phyloP scores from a whole-genome alignment of 2,888 invertebrate genomes.

The Megastigmus dorsalis region DNA sequence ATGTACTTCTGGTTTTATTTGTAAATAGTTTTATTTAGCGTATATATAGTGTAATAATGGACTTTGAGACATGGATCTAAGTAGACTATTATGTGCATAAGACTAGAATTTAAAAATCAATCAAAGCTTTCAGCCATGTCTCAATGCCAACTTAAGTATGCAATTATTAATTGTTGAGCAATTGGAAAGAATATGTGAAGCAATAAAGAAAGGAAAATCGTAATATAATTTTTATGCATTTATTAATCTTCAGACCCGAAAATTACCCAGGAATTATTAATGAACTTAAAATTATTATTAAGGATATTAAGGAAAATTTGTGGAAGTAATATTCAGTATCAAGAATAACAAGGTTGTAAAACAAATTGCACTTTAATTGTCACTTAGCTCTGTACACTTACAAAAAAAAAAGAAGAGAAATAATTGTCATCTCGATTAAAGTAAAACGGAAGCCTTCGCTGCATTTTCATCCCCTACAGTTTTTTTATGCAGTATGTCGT shows the following conservation, averaged over 20 bases:
- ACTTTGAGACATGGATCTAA: constrained; percentile 55
- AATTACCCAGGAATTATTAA: no score
- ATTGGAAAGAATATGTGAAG: constrained; percentile 14
- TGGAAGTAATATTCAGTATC: no score
- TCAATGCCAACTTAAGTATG: constrained; percentile 42
- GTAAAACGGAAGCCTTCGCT: constrained; percentile 11
- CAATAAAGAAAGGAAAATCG: constrained; percentile 25
- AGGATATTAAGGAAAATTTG: no score
- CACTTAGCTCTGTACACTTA: constrained; percentile 56
- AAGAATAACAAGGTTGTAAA: constrained; percentile 51
- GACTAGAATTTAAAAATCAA: constrained; percentile 22
- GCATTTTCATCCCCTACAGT: constrained; percentile 5
- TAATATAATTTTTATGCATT: neutral
- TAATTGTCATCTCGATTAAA: constrained; percentile 27
- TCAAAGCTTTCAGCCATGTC: constrained; percentile 52
- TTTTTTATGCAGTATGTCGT: constrained; percentile 14
- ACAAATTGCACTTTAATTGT: constrained; percentile 60
- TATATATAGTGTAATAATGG: constrained; percentile 17
- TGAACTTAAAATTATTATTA: no score
- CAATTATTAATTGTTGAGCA: constrained; percentile 28
- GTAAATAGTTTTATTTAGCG: constrained; percentile 39
- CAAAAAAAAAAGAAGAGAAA: constrained; percentile 40
- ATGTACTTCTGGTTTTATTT: constrained; percentile 52
- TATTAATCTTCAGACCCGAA: no score
- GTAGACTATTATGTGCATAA: constrained; percentile 16